A percentile compares a stretch with the other conserved stretches of the same genome.
phyloP scores from a whole-genome alignment of 2,797 vertebrate species.

The Serranus cabrilla region DNA sequence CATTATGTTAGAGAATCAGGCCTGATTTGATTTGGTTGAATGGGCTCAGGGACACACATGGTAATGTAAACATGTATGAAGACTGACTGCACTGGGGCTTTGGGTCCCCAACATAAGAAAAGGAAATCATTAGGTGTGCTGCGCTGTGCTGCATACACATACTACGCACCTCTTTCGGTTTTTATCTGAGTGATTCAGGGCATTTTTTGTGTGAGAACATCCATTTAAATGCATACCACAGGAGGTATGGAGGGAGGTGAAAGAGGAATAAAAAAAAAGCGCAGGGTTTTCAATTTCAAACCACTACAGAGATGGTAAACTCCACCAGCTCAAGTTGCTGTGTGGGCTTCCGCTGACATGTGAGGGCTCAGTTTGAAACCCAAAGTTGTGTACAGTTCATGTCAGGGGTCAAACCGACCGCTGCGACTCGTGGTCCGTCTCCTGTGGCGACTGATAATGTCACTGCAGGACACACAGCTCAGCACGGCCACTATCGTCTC shows the following conservation, averaged over 20 bases:
- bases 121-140: slow-evolving; percentile 41
- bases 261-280: slow-evolving; percentile 7
- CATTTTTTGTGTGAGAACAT: slow-evolving; percentile 49
- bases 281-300: slow-evolving; percentile 48
- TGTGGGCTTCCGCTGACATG: slow-evolving; percentile 18
- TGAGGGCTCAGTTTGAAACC: slow-evolving; percentile 38
- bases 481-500: slow-evolving; percentile 18
- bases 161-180: not conserved
- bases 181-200: slow-evolving; percentile 48
- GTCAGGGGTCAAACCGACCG: slow-evolving; percentile 37
- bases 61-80: slow-evolving; percentile 57
- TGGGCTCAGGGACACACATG: slow-evolving; percentile 13
- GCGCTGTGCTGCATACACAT: slow-evolving; percentile 8
- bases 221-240: slow-evolving; percentile 50
- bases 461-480: slow-evolving; percentile 22
- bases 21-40: slow-evolving; percentile 47
- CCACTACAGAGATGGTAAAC: slow-evolving; percentile 31
- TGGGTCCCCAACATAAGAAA: slow-evolving; percentile 13
- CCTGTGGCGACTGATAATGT: slow-evolving; percentile 48
- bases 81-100: slow-evolving; percentile 50
- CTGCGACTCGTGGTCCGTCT: slow-evolving; percentile 11
- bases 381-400: slow-evolving; percentile 30
- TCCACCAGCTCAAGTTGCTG: slow-evolving; percentile 20
- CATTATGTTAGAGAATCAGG: slow-evolving; percentile 40
- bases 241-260: slow-evolving; percentile 29